A percentile compares a stretch with the other conserved stretches of the same genome.
These are phyloP conservation scores for Drosophila miranda DNA, from an alignment of 1,140 invertebrate species.

Conservation along the genomic window DNA sequence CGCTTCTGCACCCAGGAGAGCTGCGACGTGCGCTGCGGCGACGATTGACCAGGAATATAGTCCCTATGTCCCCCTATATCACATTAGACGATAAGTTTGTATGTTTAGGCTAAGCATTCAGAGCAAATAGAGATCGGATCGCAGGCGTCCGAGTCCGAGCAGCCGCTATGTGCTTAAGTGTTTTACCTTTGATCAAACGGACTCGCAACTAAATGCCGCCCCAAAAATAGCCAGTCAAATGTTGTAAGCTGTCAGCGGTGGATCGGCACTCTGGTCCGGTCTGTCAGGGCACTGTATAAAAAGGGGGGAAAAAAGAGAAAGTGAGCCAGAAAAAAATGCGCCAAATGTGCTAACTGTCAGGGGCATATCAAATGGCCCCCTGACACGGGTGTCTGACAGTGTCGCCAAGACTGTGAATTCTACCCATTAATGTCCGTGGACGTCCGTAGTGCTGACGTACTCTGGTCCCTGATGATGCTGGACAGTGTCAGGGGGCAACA, in stretches of 20 bases:
- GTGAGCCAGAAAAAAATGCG: constrained; percentile 43
- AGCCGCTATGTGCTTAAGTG: constrained; percentile 34
- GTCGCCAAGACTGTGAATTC: constrained; percentile 68
- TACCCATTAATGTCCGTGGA: constrained; percentile 52
- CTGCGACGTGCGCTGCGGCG: constrained; percentile 64
- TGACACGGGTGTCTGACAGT: constrained; percentile 63
- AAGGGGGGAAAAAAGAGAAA: constrained; percentile 12
- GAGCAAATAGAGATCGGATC: constrained; percentile 35
- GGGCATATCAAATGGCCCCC: constrained; percentile 65
- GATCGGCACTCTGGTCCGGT: constrained; percentile 40
- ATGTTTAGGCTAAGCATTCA: constrained; percentile 44
- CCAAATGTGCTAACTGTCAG: constrained; percentile 68
- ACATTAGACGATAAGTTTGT: constrained; percentile 48
- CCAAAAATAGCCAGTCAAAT: constrained; percentile 58
- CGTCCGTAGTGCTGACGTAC: constrained; percentile 53
- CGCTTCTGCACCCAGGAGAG: constrained; percentile 73
- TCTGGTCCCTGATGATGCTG: constrained; percentile 34
- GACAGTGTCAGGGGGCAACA: constrained; percentile 17
- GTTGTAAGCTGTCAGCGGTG: constrained; percentile 56
- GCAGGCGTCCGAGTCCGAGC: background rate
- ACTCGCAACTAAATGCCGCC: constrained; percentile 50
- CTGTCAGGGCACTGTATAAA: constrained; percentile 39
- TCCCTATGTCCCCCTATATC: background rate
- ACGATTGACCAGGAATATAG: constrained; percentile 27
- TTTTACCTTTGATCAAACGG: constrained; percentile 53